Conservation (phyloP, 2,888 invertebrate species). For the Neoscelio sp. region DNA sequence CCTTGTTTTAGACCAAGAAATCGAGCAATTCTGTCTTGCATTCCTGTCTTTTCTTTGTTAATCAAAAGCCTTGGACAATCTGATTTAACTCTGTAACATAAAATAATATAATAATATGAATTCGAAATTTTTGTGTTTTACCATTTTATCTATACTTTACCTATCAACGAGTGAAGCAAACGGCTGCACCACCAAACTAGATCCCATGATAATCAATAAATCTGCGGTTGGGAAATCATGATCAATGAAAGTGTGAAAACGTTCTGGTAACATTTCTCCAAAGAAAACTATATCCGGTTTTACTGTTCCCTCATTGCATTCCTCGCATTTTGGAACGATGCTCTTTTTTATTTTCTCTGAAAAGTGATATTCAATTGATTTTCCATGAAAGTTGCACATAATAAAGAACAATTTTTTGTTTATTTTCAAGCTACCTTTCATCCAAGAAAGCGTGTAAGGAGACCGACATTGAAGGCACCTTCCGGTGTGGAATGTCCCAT, state of each 20-base stretch:
- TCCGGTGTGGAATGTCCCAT: constrained; percentile 95
- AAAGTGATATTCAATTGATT: constrained; percentile 69
- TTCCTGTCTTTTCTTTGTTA: constrained; percentile 89
- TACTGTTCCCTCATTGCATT: constrained; percentile 90
- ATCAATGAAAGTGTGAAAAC: constrained; percentile 88
- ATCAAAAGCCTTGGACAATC: constrained; percentile 93
- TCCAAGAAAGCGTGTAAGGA: constrained; percentile 91
- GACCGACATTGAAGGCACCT: constrained; percentile 92
- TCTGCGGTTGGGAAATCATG: constrained; percentile 94
- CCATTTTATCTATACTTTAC: constrained; percentile 81
- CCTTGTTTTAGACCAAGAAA: constrained; percentile 85
- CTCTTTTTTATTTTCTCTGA: constrained; percentile 89
- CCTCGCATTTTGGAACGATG: constrained; percentile 90
- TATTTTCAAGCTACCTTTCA: constrained; percentile 87
- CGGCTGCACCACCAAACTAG: constrained; percentile 96
- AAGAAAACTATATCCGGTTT: constrained; percentile 99
- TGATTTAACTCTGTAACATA: constrained; percentile 85
- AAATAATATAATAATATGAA: neutral
- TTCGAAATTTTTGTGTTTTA: constrained; percentile 6
- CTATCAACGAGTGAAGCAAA: constrained; percentile 95
- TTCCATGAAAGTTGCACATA: neutral
- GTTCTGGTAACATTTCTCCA: constrained; percentile 93
- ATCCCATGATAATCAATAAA: constrained; percentile 96
- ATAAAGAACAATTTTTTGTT: neutral
- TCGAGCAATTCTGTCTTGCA: constrained; percentile 79